Base-by-base conservation (phyloP, 2,888 invertebrate genomes). In the Dolichomitus sp. region DNA sequence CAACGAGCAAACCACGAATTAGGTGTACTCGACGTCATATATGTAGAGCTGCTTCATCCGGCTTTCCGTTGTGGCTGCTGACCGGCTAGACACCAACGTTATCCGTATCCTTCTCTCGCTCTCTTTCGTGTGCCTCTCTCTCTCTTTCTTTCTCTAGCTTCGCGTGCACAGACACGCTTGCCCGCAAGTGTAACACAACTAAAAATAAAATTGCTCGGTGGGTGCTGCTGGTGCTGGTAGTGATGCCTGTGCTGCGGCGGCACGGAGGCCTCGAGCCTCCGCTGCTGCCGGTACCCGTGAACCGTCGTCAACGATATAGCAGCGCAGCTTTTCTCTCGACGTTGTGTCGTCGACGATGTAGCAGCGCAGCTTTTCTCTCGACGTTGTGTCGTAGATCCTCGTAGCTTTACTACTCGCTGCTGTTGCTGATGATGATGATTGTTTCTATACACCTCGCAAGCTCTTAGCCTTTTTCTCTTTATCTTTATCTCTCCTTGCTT, bases 21-120 rank as follows among this genome's bases (percentile, higher is more conserved):
- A 59, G 72, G 48, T 68, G 65, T 73, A 89, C 85, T 88, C 85
- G 89, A 87, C 92, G 90, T 91, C 91, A 90, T 90, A 89, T 89
- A 88, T 88, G 88, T 88, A 88, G 37, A 37, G 89, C 87, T 33
- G 59, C 59, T 90, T 88, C 91, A 91, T 91, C 88, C 87, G 89
- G 87, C 87, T 90, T 84, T 87, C 81, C 86, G 84, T 87, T 74
- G 76, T 86, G 77, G 84, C 86, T 87, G 89, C 87, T 85, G 86
- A 66, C 30, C 65, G 80, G 57, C 75, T 73, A 69, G 61, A 72
- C 69, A 75, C 74, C 45, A 79, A 84, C 33, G 72, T 73, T 78
- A 72, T 37, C 37, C 9, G 68, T 79, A 57, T 48, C 54, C 72
- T 81, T 65, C 74, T 52, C 72, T 87, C 86, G 86, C 14, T 12